Base-by-base conservation (phyloP, 1,140 invertebrate genomes). In the Pachypsylla venusta region DNA sequence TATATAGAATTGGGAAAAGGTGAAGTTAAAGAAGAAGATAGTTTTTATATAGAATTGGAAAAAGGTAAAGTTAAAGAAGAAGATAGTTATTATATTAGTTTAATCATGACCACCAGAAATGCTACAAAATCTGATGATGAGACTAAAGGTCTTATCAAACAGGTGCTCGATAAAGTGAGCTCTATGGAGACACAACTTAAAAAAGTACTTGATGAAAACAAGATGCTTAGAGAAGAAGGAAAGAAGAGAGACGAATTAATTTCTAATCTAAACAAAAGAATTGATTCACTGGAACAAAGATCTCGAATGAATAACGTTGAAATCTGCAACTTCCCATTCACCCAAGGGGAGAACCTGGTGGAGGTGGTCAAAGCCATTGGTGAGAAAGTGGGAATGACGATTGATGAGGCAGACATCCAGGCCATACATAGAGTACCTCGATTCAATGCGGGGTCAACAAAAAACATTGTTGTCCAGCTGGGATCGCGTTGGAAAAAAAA, bases 381-480 rank as follows among this genome's bases (percentile, higher is more conserved):
- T 4, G 42, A n/a, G 4, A n/a, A 4, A 48, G 7, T 4, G 4
- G 4, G 22, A 3, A 3, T 4, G 42, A 4, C 16, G 42, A 48
- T 48, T 3, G 22, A 5, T n/a, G 42, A 48, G 7, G 42, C 7
- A 19, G 42, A 48, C 42, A 48, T 48, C 16, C 42, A 48, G 16
- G 42, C 42, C 4, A 48, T 22, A n/a, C 42, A 48, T 19, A 48
- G 42, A 48, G 42, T 48, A 19, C 42, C 42, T 4, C 16, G n/a
- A n/a, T n/a, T n/a, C 42, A 48, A 48, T 48, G 22, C 16, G 5
- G n/a, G n/a, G 4, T 10, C 7, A 35, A n/a, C 3, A n/a, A 48
- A 48, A n/a, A 48, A 48, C 42, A 48, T 48, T 48, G 42, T 48
- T n/a, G 42, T 48, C 22, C 5, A 48, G n/a, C 16, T 48, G 5